phyloP scores from a whole-genome alignment of 1,140 invertebrate species.

The Conopomorpha cramerella region DNA sequence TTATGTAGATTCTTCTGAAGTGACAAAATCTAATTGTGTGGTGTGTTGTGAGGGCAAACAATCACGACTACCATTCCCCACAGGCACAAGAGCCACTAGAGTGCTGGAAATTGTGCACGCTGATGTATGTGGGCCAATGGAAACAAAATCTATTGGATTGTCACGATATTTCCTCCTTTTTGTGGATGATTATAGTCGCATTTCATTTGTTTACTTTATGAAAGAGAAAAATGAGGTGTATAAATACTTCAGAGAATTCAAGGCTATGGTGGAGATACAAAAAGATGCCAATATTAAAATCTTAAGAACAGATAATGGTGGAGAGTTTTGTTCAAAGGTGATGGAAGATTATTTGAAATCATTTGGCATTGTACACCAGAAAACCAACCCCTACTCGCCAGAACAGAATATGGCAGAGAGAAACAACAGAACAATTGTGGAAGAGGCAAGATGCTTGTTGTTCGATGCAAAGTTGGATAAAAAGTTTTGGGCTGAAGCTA shows the following conservation, averaged over 20 bases:
- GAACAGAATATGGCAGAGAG: constrained; percentile 37
- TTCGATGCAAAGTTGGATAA: constrained; percentile 8
- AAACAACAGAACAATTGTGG: constrained; percentile 16
- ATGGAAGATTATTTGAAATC: constrained; percentile 12
- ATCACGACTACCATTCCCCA: constrained; percentile 8
- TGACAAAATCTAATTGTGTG: constrained; percentile 2
- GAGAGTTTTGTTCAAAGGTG: constrained; percentile 21
- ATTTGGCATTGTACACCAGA: constrained; percentile 20
- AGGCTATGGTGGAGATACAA: constrained; percentile 19
- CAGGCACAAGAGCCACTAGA: constrained; percentile 6
- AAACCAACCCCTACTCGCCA: constrained; percentile 28
- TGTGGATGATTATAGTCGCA: constrained; percentile 10
- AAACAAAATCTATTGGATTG: constrained; percentile 18
- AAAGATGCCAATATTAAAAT: constrained; percentile 18
- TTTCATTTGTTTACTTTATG: constrained; percentile 17
- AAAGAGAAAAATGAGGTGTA: constrained; percentile 12
- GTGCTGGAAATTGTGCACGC: constrained; percentile 17
- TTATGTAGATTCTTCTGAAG: constrained; percentile 3
- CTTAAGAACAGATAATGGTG: constrained; percentile 34
- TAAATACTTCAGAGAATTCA: constrained; percentile 17
- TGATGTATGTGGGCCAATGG: constrained; percentile 36
- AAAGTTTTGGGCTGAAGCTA: constrained; percentile 18
- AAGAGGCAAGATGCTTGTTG: constrained; percentile 7
- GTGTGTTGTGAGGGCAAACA: constrained; percentile 9
- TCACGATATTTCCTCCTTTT: constrained; percentile 26